Percentiles rank a stretch among this genome's conserved stretches.
Evolutionary conservation across 2,113 vertebrate genomes (phyloP).

Genomic region (Naja naja): DNA sequence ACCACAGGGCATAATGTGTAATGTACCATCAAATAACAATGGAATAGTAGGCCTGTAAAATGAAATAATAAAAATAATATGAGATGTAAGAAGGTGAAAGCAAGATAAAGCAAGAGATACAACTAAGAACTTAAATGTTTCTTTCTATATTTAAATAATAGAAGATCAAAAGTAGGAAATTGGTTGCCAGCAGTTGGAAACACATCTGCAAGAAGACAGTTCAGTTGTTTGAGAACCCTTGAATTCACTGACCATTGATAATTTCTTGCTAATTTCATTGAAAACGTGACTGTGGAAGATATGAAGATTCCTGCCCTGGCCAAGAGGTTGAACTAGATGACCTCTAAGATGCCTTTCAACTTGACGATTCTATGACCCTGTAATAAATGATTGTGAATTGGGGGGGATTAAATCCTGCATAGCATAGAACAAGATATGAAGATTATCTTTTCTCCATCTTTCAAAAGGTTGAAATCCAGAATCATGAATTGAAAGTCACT

Average conservation of each 20-base stretch:
- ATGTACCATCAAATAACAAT: not conserved
- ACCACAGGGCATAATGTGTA: not conserved
- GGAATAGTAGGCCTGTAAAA: not conserved
- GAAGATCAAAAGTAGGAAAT: not conserved
- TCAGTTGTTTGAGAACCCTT: not conserved
- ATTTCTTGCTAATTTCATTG: not conserved
- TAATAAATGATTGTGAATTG: not conserved
- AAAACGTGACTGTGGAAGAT: not conserved
- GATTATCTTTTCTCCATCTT: not conserved
- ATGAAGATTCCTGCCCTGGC: not conserved
- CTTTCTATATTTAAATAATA: not conserved
- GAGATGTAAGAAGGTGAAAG: not conserved
- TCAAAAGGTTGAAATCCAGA: not conserved
- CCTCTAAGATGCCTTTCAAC: not conserved
- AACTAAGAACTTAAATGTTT: not conserved
- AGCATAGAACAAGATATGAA: not conserved
- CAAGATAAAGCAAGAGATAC: not conserved
- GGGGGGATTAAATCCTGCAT: not conserved
- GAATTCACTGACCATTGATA: not conserved
- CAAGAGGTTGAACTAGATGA: not conserved
- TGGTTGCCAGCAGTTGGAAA: not conserved
- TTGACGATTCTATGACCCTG: not conserved
- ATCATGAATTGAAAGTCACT: not conserved
- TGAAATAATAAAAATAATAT: not conserved
- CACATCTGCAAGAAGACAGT: not conserved